phyloP scores from a whole-genome alignment of 2,113 vertebrate genomes.

The Ahaetulla prasina region DNA sequence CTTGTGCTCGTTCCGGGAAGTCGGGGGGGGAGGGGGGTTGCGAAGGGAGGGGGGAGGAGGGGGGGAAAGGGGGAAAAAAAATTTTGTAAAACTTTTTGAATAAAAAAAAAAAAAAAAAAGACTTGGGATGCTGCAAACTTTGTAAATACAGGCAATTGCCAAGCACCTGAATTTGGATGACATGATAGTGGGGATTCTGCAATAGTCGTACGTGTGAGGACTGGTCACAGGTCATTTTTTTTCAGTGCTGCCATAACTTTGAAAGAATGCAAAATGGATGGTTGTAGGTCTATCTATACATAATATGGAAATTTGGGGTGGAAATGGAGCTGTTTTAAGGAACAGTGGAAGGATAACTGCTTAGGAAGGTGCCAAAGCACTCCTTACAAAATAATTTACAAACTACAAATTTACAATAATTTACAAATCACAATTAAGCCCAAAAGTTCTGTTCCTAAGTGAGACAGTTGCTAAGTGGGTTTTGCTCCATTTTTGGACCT shows the following conservation, averaged over 20 bases:
- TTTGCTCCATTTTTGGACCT: neutral
- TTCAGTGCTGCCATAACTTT: neutral
- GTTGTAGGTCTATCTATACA: neutral
- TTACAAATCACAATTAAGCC: neutral
- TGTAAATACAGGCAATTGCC: neutral
- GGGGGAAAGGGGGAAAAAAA: too few species aligned
- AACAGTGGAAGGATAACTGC: neutral
- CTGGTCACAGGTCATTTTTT: neutral
- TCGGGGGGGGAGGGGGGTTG: too few species aligned
- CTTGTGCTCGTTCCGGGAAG: too few species aligned
- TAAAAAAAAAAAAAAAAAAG: too few species aligned
- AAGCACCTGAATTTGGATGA: neutral
- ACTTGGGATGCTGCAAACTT: neutral
- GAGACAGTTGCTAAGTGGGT: neutral
- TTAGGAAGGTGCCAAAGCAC: neutral
- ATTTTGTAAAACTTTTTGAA: too few species aligned
- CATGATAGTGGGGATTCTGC: neutral
- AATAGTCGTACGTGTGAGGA: neutral
- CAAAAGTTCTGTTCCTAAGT: neutral
- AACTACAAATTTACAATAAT: neutral
- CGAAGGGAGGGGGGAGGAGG: too few species aligned
- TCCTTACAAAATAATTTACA: neutral
- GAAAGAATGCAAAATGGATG: neutral
- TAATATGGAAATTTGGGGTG: neutral
- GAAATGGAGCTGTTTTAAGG: neutral